These are phyloP conservation scores for Chamaea fasciata DNA, from an alignment of 2,113 vertebrate species.

Conservation along the genomic window DNA sequence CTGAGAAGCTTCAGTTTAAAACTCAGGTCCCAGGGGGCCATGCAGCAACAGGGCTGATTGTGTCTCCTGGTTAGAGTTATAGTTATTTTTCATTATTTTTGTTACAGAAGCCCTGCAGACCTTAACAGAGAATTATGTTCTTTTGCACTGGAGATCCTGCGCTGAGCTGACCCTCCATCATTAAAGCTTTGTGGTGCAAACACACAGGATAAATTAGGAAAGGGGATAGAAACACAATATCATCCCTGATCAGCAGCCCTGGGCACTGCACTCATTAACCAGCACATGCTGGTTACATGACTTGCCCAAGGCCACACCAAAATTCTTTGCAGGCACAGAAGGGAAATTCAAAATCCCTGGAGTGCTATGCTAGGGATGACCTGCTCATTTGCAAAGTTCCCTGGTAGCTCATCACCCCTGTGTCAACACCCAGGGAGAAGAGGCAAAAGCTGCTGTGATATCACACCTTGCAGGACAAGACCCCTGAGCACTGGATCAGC, in stretches of 20 bases:
- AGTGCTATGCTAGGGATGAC: not conserved
- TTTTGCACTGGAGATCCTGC: not conserved
- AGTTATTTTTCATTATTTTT: not conserved
- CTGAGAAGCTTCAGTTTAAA: not conserved
- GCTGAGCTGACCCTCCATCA: not conserved
- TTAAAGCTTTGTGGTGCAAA: not conserved
- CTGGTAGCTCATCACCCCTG: not conserved
- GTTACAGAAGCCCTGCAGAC: not conserved
- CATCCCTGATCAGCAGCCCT: not conserved
- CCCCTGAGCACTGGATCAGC: not conserved
- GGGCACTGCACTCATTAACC: not conserved
- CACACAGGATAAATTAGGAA: not conserved
- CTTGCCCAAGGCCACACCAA: not conserved
- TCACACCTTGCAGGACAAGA: not conserved
- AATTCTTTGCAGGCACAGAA: not conserved
- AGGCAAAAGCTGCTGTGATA: not conserved
- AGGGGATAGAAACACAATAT: not conserved
- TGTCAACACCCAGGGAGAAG: not conserved
- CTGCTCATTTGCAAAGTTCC: not conserved
- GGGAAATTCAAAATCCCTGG: not conserved
- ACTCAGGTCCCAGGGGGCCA: not conserved
- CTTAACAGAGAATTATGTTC: not conserved
- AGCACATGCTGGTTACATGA: rapidly evolving
- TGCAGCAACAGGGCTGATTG: not conserved
- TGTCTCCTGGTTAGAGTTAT: not conserved